Evolutionary conservation across 2,113 vertebrate species (phyloP).

Genomic region (Nansenia antarctica): DNA sequence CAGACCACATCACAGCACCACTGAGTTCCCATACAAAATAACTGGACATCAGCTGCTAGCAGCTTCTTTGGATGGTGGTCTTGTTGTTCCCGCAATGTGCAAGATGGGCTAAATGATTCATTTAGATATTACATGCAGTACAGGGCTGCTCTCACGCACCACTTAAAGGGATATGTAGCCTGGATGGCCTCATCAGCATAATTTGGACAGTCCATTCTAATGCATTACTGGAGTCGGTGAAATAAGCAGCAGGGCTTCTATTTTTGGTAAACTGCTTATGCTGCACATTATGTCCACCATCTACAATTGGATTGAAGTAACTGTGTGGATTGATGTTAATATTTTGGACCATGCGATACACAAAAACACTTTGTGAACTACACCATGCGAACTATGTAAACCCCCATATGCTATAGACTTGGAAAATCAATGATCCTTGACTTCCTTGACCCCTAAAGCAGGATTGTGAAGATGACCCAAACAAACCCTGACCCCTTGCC

Average conservation of each 20-base stretch:
- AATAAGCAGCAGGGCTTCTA: not conserved
- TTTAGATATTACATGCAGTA: no score
- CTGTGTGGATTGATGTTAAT: not conserved
- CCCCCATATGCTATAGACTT: not conserved
- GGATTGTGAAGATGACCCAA: not conserved
- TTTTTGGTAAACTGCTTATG: not conserved
- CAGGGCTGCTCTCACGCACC: not conserved
- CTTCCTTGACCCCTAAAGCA: not conserved
- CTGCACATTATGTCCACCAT: not conserved
- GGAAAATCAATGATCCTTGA: not conserved
- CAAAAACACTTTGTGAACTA: not conserved
- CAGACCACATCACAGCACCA: constrained; percentile 5
- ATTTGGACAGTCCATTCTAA: not conserved
- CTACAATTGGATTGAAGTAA: not conserved
- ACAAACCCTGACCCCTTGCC: not conserved
- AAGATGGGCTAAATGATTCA: no score
- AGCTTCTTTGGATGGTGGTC: not conserved
- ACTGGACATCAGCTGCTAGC: not conserved
- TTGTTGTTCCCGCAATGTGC: no score
- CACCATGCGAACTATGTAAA: not conserved
- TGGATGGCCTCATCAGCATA: not conserved
- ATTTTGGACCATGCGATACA: not conserved
- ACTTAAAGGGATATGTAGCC: not conserved
- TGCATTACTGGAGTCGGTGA: not conserved
- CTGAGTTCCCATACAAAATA: no score